Evolutionary conservation across 2,113 vertebrate genomes (phyloP), one percentile per base, ranked within the genome.

Genomic region (Urocynchramus pylzowi): DNA sequence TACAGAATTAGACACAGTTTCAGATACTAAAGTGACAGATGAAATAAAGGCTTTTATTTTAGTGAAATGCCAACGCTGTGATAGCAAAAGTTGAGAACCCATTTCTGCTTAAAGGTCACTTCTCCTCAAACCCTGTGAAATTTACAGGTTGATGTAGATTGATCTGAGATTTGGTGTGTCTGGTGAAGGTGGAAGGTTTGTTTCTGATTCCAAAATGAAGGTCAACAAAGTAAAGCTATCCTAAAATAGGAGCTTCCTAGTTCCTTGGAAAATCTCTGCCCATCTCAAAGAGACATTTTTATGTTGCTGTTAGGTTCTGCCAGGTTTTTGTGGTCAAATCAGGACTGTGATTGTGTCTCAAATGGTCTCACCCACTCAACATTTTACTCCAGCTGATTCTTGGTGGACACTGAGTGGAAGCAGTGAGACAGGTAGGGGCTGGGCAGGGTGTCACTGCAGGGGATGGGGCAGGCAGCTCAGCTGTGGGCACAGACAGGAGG

Each of bases 21-120:
- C 84, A 89, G 84, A 79, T 67, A 80, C 16, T 37, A 54, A 84
- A 86, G 52, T 35, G 90, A 22, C 14, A 63, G 37, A 23, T 75
- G 33, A 90, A 86, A 89, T 81, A 95, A 81, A 94, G 42, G 35
- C 5, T 88, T 92, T 92, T 86, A 75, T 68, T 94, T 92, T 71
- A 94, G 71, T 52, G 61, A 92, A 95, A 94, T 89, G 37, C 24
- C 77, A 93, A 13, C 0, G 0, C 68, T 92, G 83, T 2, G 9
- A 89, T 49, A 87, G 69, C 64, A 95, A 37, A 91, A 91, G 80
- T 84, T 82, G 76, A 93, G 69, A 92, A 84, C 6, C 22, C n/a
- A n/a, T 91, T 94, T 92, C 69, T 81, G 24, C 44, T 82, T 87
- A 95, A 95, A 96, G 80, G 91, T 95, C 37, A 41, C 39, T 77